Conservation (phyloP, 2,113 vertebrate genomes). For the Sturnus vulgaris region DNA sequence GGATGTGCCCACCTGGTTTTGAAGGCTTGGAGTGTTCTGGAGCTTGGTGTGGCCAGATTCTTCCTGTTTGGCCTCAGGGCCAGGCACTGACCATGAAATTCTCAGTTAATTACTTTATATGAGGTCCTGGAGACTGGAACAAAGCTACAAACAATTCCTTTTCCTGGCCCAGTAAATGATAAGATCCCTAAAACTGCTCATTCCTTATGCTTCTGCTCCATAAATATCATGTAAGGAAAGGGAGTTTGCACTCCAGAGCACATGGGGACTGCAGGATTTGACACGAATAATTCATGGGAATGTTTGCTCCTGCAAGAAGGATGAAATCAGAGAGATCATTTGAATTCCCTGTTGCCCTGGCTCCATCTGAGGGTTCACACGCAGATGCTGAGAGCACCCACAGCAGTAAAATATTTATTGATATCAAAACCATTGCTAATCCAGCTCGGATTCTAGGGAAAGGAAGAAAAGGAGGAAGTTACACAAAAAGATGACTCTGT, state of each 20-base stretch:
- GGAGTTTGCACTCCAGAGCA: not conserved
- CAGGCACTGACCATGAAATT: not conserved
- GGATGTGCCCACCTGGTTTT: not conserved
- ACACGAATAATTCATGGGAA: not conserved
- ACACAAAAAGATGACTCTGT: not conserved
- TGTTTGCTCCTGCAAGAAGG: not conserved
- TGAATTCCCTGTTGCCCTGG: not conserved
- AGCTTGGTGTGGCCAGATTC: not conserved
- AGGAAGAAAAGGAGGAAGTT: not conserved
- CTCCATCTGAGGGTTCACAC: not conserved
- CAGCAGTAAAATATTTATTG: not conserved
- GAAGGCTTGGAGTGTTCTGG: not conserved
- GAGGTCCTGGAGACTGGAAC: not conserved
- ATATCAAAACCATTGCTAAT: not conserved
- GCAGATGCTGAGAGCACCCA: not conserved
- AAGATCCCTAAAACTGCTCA: not conserved
- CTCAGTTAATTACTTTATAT: not conserved
- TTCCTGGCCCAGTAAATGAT: not conserved
- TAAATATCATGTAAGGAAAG: not conserved
- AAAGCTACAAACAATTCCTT: not conserved
- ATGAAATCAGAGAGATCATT: not conserved
- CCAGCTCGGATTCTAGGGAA: not conserved
- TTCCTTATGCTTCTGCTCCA: not conserved
- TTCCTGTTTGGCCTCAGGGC: not conserved
- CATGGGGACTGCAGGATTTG: not conserved